phyloP scores from a whole-genome alignment of 2,888 invertebrate genomes.

The Antheraea assamensis region DNA sequence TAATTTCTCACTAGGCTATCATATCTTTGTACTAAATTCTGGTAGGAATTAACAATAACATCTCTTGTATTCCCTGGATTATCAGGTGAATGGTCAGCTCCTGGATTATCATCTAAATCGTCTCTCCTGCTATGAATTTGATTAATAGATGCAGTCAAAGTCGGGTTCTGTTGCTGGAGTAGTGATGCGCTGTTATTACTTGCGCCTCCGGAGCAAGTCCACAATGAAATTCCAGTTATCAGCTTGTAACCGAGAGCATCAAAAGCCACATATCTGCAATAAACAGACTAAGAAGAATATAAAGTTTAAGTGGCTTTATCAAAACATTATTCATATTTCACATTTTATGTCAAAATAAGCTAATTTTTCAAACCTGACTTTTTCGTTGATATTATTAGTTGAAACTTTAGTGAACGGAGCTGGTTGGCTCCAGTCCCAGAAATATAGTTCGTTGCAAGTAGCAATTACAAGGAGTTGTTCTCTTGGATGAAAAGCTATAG shows the following conservation, averaged over 20 bases:
- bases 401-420: slow-evolving; percentile 88
- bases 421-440: slow-evolving; percentile 94
- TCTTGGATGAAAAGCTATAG: slow-evolving; percentile 93
- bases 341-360: background rate
- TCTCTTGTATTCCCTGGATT: slow-evolving; percentile 61
- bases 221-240: slow-evolving; percentile 90
- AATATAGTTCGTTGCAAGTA: slow-evolving; percentile 91
- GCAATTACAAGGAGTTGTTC: slow-evolving; percentile 93
- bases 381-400: slow-evolving; percentile 89
- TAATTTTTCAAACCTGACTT: slow-evolving; percentile 85
- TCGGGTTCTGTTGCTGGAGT: slow-evolving; percentile 46
- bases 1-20: slow-evolving; percentile 78
- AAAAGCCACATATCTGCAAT: slow-evolving; percentile 90
- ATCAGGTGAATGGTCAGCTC: slow-evolving; percentile 49
- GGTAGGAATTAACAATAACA: slow-evolving; percentile 75
- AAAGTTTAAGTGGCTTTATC: background rate
- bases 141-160: slow-evolving; percentile 46
- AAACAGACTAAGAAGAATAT: slow-evolving; percentile 32
- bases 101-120: slow-evolving; percentile 49
- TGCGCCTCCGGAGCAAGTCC: slow-evolving; percentile 49
- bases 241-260: slow-evolving; percentile 90
- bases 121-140: slow-evolving; percentile 53
- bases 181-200: slow-evolving; percentile 43
- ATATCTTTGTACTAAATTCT: slow-evolving; percentile 76
- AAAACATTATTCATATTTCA: background rate